Evolutionary conservation across 1,140 invertebrate genomes (phyloP).

Genomic region (Ceratoteleas bidentatus): DNA sequence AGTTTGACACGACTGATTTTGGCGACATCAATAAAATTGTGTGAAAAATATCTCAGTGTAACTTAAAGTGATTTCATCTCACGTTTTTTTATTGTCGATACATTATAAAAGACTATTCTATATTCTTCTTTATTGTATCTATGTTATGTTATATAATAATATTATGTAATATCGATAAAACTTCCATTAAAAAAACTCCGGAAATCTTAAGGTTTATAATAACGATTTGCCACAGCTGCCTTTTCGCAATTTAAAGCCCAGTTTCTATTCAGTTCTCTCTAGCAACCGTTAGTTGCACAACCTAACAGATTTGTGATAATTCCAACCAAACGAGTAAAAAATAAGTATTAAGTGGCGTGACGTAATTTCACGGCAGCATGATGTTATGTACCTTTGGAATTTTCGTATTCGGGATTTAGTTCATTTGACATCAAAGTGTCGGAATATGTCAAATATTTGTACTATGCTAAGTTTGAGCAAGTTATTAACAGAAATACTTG

Average conservation of each 20-base stretch:
- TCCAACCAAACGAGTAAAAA: conserved; percentile 29
- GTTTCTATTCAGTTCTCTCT: conserved; percentile 7
- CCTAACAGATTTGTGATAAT: conserved; percentile 50
- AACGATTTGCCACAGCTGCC: too few relatives aligned
- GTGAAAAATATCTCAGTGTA: too few relatives aligned
- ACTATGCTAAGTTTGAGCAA: conserved; percentile 49
- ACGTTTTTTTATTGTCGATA: too few relatives aligned
- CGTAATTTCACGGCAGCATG: conserved; percentile 40
- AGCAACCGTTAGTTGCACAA: conserved; percentile 32
- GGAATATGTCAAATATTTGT: conserved; percentile 60
- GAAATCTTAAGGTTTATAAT: too few relatives aligned
- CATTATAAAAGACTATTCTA: too few relatives aligned
- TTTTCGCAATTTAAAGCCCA: neutral
- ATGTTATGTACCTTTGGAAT: conserved; percentile 57
- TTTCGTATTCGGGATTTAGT: conserved; percentile 50
- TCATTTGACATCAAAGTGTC: conserved; percentile 60
- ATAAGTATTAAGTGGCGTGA: conserved; percentile 34
- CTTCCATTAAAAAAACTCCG: too few relatives aligned
- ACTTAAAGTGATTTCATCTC: too few relatives aligned
- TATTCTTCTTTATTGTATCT: too few relatives aligned
- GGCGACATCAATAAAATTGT: too few relatives aligned
- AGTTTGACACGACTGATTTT: too few relatives aligned
- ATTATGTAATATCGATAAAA: too few relatives aligned
- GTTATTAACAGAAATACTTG: conserved; percentile 36
- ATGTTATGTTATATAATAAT: too few relatives aligned